Percentiles rank a stretch among this genome's conserved stretches.
Conservation (phyloP, 2,888 invertebrate species). For the Cephus spinipes region DNA sequence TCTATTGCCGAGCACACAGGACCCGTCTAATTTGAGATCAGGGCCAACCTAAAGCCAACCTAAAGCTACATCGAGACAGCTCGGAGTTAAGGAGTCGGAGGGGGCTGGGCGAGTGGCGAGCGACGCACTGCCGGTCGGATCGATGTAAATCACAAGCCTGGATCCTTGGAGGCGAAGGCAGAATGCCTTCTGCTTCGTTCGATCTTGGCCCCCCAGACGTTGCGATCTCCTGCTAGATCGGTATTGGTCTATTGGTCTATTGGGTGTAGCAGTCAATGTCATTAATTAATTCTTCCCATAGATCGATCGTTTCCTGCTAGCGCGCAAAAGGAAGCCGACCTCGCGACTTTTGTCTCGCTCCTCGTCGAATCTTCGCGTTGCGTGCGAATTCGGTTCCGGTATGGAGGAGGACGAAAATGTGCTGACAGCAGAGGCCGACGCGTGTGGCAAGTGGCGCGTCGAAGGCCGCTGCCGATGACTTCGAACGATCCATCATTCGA, state of each 20-base stretch:
- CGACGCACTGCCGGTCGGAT: constrained; percentile 16
- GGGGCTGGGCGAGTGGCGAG: constrained; percentile 13
- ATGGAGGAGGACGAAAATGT: not conserved
- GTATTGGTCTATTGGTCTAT: constrained; percentile 7
- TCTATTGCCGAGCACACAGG: too few relatives aligned
- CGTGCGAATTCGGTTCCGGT: too few relatives aligned
- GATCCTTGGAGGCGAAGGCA: constrained; percentile 5
- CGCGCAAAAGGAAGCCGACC: constrained; percentile 35
- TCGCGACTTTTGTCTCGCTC: constrained; percentile 35
- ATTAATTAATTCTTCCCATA: constrained; percentile 37
- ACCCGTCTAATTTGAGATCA: too few relatives aligned
- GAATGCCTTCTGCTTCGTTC: not conserved
- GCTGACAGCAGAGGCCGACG: not conserved
- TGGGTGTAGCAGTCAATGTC: too few relatives aligned
- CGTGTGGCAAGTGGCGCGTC: not conserved
- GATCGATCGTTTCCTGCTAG: constrained; percentile 17
- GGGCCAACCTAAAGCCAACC: too few relatives aligned
- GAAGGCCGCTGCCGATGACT: not conserved
- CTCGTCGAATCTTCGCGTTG: not conserved
- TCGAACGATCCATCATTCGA: constrained; percentile 40
- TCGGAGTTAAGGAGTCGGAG: constrained; percentile 34
- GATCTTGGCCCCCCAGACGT: constrained; percentile 22
- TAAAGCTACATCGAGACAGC: constrained; percentile 1
- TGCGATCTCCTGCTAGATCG: constrained; percentile 37
- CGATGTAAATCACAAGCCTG: constrained; percentile 54